These are phyloP conservation scores for Pterois miles DNA, from an alignment of 2,797 vertebrate species.

Conservation along the genomic window DNA sequence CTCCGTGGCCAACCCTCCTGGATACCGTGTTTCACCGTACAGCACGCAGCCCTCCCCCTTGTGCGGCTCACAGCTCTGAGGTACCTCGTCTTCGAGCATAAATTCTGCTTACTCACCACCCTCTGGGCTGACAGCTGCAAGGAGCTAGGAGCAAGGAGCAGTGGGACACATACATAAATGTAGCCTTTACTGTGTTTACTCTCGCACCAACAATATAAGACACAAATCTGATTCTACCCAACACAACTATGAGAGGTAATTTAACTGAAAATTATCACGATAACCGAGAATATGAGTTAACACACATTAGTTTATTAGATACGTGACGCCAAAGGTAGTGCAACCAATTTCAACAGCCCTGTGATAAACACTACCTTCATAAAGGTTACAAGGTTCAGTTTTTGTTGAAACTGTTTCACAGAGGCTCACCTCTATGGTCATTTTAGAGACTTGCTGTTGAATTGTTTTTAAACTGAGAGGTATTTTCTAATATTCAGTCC, in stretches of 20 bases:
- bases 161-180: slow-evolving; percentile 20
- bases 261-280: not conserved
- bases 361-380: not conserved
- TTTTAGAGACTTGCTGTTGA: not conserved
- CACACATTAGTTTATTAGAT: not conserved
- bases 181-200: slow-evolving; percentile 14
- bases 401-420: not conserved
- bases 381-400: not conserved
- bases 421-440: not conserved
- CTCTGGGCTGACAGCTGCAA: slow-evolving; percentile 73
- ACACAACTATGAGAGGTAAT: not conserved
- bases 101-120: slow-evolving; percentile 82
- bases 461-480: not conserved
- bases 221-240: not conserved
- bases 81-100: slow-evolving; percentile 52
- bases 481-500: not conserved
- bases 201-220: not conserved
- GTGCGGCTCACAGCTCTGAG: slow-evolving; percentile 45
- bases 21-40: slow-evolving; percentile 37
- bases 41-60: slow-evolving; percentile 41
- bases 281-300: not conserved
- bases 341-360: not conserved
- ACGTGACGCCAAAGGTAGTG: not conserved
- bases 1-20: slow-evolving; percentile 12
- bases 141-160: too few species aligned